phyloP scores from a whole-genome alignment of 2,797 vertebrate species.

The Oceanodroma leucorhoa region DNA sequence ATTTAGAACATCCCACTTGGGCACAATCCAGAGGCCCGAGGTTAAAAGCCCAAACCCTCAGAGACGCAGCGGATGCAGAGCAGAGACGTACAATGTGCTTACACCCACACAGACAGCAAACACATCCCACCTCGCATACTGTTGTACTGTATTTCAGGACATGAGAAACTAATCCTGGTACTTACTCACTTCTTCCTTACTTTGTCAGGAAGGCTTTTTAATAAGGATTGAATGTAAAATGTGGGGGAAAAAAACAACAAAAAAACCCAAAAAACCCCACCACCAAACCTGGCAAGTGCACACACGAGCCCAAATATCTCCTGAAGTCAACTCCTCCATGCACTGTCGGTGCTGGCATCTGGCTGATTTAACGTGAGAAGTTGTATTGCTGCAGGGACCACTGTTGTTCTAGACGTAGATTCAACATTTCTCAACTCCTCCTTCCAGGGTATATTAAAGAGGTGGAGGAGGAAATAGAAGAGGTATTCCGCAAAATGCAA shows the following conservation, averaged over 20 bases:
- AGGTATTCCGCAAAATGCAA: slow-evolving; percentile 62
- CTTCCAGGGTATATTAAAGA: slow-evolving; percentile 49
- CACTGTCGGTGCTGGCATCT: slow-evolving; percentile 59
- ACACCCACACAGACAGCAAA: background rate
- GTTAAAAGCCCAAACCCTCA: background rate
- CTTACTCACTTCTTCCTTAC: background rate
- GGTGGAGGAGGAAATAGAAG: background rate
- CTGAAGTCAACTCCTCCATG: slow-evolving; percentile 60
- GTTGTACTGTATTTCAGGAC: background rate
- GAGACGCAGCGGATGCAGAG: background rate
- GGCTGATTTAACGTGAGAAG: slow-evolving; percentile 66
- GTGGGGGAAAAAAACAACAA: background rate
- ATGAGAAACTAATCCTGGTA: background rate
- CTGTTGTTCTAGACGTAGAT: slow-evolving; percentile 78
- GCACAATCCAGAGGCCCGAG: background rate
- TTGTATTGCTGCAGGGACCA: slow-evolving; percentile 75
- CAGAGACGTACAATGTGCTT: background rate
- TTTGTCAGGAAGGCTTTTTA: background rate
- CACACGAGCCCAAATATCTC: background rate
- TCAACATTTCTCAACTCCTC: slow-evolving; percentile 77
- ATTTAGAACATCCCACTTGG: background rate
- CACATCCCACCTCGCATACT: background rate
- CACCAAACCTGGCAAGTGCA: background rate
- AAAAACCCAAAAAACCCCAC: background rate
- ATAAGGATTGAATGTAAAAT: background rate